These are phyloP conservation scores for Clarias fuscus DNA, from an alignment of 2,797 vertebrate species.

Conservation along the genomic window DNA sequence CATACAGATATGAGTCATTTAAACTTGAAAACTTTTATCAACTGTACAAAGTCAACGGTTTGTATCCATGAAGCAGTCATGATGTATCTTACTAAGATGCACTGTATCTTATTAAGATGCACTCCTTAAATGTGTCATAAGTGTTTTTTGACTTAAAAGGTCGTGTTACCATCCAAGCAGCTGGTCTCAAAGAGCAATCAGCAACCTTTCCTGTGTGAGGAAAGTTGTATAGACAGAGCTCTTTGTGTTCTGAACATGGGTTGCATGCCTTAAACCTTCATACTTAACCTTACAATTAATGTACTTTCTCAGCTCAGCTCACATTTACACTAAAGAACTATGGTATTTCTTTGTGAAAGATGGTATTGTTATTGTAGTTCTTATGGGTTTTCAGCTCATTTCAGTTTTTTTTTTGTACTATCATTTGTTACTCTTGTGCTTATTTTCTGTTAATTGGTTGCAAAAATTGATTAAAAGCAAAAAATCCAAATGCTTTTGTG, in stretches of 20 bases:
- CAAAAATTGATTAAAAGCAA: constrained; percentile 52
- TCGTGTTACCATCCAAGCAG: constrained; percentile 8
- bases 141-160: not conserved
- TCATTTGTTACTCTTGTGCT: constrained; percentile 32
- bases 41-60: constrained; percentile 18
- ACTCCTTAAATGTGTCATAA: constrained; percentile 2
- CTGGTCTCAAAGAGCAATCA: constrained; percentile 6
- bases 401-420: constrained; percentile 32
- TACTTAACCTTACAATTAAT: constrained; percentile 2
- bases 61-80: constrained; percentile 22
- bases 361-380: constrained; percentile 27
- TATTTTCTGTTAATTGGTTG: constrained; percentile 35
- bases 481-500: not conserved
- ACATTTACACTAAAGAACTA: constrained; percentile 32
- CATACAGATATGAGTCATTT: constrained; percentile 10
- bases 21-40: constrained; percentile 16
- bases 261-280: constrained; percentile 34
- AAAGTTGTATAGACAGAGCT: not conserved
- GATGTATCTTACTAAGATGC: constrained; percentile 4
- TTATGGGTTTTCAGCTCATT: constrained; percentile 21
- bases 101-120: constrained; percentile 10
- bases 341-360: constrained; percentile 10
- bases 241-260: not conserved
- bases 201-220: not conserved
- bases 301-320: not conserved